Conservation (phyloP, 2,797 vertebrate genomes). For the Spea hammondii region DNA sequence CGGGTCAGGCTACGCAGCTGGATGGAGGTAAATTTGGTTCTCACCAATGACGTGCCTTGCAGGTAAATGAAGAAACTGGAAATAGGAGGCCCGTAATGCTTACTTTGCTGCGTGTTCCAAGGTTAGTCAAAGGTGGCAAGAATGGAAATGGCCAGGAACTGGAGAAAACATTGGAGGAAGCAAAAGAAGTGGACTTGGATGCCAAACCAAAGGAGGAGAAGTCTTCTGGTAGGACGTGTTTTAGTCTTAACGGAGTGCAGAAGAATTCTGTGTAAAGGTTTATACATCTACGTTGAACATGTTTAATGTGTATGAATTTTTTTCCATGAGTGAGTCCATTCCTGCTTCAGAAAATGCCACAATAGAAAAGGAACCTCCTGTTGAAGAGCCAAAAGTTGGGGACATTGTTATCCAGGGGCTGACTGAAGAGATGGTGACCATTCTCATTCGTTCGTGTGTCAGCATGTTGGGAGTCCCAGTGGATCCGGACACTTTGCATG, state of each 20-base stretch:
- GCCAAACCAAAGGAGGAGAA: conserved; percentile 67
- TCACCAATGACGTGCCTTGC: not conserved
- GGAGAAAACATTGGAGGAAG: conserved; percentile 79
- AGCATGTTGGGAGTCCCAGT: conserved; percentile 95
- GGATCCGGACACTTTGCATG: conserved; percentile 93
- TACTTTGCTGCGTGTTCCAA: conserved; percentile 83
- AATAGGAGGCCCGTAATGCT: conserved; percentile 93
- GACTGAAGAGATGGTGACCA: conserved; percentile 86
- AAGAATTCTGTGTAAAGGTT: not conserved
- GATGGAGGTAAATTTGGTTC: too few relatives aligned
- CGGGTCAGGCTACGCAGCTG: too few relatives aligned
- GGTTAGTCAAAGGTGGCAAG: conserved; percentile 78
- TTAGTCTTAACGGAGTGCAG: not conserved
- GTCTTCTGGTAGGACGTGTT: conserved; percentile 60
- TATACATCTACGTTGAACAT: not conserved
- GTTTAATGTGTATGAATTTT: not conserved
- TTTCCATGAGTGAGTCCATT: conserved; percentile 45
- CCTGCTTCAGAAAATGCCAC: conserved; percentile 54
- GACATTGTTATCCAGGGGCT: conserved; percentile 86
- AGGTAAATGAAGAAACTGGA: conserved; percentile 96
- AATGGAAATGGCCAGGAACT: conserved; percentile 75
- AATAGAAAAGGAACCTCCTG: conserved; percentile 58
- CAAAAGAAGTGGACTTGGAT: conserved; percentile 64
- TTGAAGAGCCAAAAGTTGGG: conserved; percentile 63
- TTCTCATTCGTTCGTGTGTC: conserved; percentile 90